These are phyloP conservation scores for Margarornis squamiger DNA, from an alignment of 2,797 vertebrate species.

Conservation along the genomic window DNA sequence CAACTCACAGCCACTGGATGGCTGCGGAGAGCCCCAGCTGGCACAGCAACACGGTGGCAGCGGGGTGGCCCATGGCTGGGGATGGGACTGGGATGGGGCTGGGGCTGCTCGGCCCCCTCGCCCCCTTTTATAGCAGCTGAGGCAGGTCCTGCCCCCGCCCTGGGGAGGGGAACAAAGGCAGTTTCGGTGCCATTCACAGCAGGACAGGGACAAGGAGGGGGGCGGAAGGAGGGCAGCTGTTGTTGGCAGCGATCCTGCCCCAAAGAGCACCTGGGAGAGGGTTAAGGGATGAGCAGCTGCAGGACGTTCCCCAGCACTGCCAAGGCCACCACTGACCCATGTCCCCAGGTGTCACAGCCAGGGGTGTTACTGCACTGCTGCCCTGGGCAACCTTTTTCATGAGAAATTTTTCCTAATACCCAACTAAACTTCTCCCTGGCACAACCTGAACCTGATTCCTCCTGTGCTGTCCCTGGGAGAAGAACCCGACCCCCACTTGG, in stretches of 20 bases:
- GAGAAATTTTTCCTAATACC: not conserved
- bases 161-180: conserved; percentile 32
- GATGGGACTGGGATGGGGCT: too few relatives aligned
- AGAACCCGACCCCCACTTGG: accelerated
- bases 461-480: not conserved
- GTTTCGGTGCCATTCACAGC: conserved; percentile 30
- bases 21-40: conserved; percentile 27
- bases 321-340: not conserved
- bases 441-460: not conserved
- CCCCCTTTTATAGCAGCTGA: not conserved
- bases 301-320: not conserved
- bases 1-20: conserved; percentile 69
- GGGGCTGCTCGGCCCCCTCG: not conserved
- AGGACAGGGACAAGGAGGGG: not conserved
- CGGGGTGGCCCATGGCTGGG: not conserved
- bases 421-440: not conserved
- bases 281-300: not conserved
- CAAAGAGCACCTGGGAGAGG: not conserved
- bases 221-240: not conserved
- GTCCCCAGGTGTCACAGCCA: not conserved
- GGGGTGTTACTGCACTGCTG: not conserved
- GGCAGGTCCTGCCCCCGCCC: not conserved
- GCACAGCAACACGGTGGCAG: not conserved
- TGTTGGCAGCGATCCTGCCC: not conserved
- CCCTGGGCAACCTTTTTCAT: not conserved